Conservation (phyloP, 2,113 vertebrate genomes). For the Xiphophorus couchianus region DNA sequence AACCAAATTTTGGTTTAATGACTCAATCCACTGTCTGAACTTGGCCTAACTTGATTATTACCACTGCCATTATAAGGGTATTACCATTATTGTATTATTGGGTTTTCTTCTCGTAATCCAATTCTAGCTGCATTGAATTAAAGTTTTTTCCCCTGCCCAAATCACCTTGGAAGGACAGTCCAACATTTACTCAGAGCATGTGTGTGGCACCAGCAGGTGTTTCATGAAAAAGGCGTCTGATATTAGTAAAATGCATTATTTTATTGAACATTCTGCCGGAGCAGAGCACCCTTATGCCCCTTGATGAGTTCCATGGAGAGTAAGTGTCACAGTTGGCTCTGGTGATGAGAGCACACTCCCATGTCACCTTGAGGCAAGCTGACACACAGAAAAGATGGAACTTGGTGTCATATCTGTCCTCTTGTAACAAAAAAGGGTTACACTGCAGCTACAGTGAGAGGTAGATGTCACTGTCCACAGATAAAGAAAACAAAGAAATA, state of each 20-base stretch:
- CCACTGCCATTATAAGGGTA: neutral
- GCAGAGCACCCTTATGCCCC: slow-evolving; percentile 68
- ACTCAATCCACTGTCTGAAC: too few species aligned
- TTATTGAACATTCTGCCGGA: slow-evolving; percentile 67
- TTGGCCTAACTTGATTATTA: neutral
- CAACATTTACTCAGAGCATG: slow-evolving; percentile 35
- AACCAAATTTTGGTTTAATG: too few species aligned
- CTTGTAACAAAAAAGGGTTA: slow-evolving; percentile 15
- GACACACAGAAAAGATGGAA: slow-evolving; percentile 64
- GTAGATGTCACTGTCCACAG: slow-evolving; percentile 34
- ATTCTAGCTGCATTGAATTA: neutral
- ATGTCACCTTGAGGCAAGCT: slow-evolving; percentile 74
- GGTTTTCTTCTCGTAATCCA: neutral
- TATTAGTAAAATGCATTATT: slow-evolving; percentile 64
- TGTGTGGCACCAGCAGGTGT: slow-evolving; percentile 53
- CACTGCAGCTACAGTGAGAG: slow-evolving; percentile 25
- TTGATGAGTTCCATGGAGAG: slow-evolving; percentile 75
- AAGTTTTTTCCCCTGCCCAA: neutral
- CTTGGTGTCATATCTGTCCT: slow-evolving; percentile 62
- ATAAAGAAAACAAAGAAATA: slow-evolving; percentile 19
- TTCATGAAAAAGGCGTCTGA: slow-evolving; percentile 27
- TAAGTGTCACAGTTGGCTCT: slow-evolving; percentile 68
- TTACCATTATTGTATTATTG: neutral
- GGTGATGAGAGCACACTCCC: slow-evolving; percentile 65
- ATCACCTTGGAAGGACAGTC: slow-evolving; percentile 54